Conservation (phyloP, 2,888 invertebrate species). For the Meghimatium bilineatum region DNA sequence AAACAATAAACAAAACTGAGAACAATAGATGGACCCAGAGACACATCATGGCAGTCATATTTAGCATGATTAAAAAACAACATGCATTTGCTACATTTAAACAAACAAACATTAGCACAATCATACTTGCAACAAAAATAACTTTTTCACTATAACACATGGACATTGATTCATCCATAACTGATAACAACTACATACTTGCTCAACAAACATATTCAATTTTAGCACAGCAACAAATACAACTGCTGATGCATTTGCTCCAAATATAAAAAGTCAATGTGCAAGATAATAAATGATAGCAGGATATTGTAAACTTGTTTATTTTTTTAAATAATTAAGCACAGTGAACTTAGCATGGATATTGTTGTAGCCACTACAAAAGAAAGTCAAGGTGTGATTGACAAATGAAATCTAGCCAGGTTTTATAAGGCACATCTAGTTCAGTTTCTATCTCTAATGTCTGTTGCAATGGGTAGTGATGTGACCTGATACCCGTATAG, state of each 20-base stretch:
- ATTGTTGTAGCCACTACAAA: conserved; percentile 16
- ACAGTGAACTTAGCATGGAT: conserved; percentile 14
- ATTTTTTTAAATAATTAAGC: conserved; percentile 9
- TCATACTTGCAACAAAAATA: no score
- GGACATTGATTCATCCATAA: no score
- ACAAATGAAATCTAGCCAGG: neutral
- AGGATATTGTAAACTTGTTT: conserved; percentile 12
- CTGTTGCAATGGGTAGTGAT: conserved; percentile 21
- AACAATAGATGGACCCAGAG: no score
- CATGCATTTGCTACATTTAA: no score
- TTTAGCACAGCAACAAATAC: neutral
- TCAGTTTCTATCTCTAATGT: conserved; percentile 13
- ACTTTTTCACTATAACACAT: neutral
- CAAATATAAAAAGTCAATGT: conserved; percentile 3
- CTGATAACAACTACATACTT: no score
- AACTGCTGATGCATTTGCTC: conserved; percentile 15
- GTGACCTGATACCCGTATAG: neutral
- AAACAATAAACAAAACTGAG: no score
- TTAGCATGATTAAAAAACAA: no score
- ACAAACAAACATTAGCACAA: neutral
- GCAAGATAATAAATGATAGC: neutral
- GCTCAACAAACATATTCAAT: no score
- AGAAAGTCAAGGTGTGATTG: conserved; percentile 5
- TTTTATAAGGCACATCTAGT: neutral
- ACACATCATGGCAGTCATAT: no score